Base-by-base conservation (phyloP, 1,140 invertebrate genomes). In the Tribolium madens region DNA sequence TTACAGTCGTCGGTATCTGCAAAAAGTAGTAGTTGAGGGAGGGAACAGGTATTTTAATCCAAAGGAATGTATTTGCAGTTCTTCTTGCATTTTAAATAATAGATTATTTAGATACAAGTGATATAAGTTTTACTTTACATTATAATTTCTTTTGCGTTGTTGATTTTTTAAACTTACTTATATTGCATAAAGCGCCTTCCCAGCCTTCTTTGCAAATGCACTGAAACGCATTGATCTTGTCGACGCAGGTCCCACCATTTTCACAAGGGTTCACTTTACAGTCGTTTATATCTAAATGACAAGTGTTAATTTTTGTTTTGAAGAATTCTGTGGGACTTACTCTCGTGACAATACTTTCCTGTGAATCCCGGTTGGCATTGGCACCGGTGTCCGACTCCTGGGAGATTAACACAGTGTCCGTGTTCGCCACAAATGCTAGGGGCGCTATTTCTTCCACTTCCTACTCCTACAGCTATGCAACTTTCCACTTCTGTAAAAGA, bases 1-100 rank as follows among this genome's bases (percentile, higher is more conserved):
- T 87, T 87, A 84, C 95, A 96, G 82, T 97, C 95, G 84, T 97
- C 91, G 13, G 95, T 92, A 84, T 96, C 94, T 92, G 86, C 26
- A n/a, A n/a, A n/a, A n/a, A n/a, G n/a, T n/a, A n/a, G n/a, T n/a
- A n/a, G n/a, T n/a, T n/a, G n/a, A n/a, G n/a, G n/a, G n/a, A n/a
- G n/a, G n/a, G n/a, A n/a, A n/a, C n/a, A n/a, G n/a, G n/a, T n/a
- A n/a, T n/a, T n/a, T n/a, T n/a, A n/a, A n/a, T n/a, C n/a, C n/a
- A n/a, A n/a, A n/a, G n/a, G n/a, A n/a, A n/a, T n/a, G n/a, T n/a
- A n/a, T n/a, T n/a, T n/a, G n/a, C n/a, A n/a, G n/a, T n/a, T n/a
- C n/a, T n/a, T n/a, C n/a, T n/a, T n/a, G n/a, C n/a, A n/a, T n/a
- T n/a, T n/a, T n/a, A n/a, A n/a, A n/a, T n/a, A n/a, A n/a, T n/a